These are phyloP conservation scores for Mylabris sibirica DNA, from an alignment of 2,888 invertebrate genomes.

Conservation along the genomic window DNA sequence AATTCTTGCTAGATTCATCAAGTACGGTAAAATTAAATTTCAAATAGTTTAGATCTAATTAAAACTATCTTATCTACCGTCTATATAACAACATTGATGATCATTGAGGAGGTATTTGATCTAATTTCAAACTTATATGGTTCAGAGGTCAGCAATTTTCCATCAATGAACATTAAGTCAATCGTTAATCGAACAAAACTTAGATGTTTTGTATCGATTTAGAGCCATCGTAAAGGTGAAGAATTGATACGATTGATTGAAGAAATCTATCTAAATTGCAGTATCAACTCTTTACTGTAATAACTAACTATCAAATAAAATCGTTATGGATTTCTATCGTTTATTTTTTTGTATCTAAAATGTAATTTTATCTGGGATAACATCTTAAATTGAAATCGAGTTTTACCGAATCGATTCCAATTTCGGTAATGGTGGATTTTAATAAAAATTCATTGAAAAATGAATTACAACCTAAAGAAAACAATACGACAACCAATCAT, in stretches of 20 bases:
- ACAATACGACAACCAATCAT: no score
- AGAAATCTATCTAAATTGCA: no score
- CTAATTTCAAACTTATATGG: slow-evolving; percentile 4
- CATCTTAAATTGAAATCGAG: slow-evolving; percentile 30
- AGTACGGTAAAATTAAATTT: neutral
- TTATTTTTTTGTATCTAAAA: neutral
- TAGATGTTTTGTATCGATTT: neutral
- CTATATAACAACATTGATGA: neutral
- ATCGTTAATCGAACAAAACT: neutral
- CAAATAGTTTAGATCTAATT: neutral
- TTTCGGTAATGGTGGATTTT: slow-evolving; percentile 23
- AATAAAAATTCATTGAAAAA: neutral
- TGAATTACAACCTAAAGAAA: no score
- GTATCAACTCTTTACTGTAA: neutral
- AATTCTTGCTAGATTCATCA: no score
- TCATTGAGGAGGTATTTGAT: neutral
- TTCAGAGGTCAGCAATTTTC: neutral
- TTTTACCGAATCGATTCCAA: slow-evolving; percentile 26
- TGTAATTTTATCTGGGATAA: slow-evolving; percentile 20
- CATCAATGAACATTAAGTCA: neutral
- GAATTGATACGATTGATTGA: neutral
- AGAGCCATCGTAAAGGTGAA: neutral
- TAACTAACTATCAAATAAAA: neutral
- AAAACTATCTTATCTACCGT: neutral
- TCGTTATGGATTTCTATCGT: neutral